Evolutionary conservation across 2,113 vertebrate genomes (phyloP).

Genomic region (Donacobius atricapilla): DNA sequence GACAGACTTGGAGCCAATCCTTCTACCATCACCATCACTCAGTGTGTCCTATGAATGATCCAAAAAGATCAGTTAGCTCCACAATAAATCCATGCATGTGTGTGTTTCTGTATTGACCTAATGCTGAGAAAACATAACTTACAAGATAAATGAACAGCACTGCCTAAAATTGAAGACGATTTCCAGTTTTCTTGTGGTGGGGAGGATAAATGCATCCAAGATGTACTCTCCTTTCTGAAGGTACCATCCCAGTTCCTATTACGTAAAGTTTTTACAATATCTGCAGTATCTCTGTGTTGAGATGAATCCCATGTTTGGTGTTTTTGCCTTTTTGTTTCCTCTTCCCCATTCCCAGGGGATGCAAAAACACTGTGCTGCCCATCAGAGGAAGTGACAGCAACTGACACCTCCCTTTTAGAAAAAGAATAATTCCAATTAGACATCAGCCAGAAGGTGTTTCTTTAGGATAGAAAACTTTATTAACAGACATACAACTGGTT

Average conservation of each 20-base stretch:
- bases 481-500: not conserved
- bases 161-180: not conserved
- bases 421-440: fast-evolving
- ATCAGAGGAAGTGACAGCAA: not conserved
- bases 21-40: not conserved
- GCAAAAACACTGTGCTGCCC: not conserved
- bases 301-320: not conserved
- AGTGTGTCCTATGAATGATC: not conserved
- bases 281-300: not conserved
- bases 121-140: not conserved
- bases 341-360: not conserved
- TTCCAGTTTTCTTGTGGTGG: not conserved
- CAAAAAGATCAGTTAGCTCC: not conserved
- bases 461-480: not conserved
- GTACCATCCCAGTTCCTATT: not conserved
- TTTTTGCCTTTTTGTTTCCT: not conserved
- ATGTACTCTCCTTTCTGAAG: not conserved
- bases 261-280: not conserved
- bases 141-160: not conserved
- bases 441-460: not conserved
- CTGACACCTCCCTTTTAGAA: fast-evolving
- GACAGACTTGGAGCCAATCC: not conserved
- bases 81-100: not conserved
- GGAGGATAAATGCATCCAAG: not conserved
- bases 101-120: not conserved